Evolutionary conservation across 1,140 invertebrate species (phyloP).

Genomic region (Diachasma alloeum): DNA sequence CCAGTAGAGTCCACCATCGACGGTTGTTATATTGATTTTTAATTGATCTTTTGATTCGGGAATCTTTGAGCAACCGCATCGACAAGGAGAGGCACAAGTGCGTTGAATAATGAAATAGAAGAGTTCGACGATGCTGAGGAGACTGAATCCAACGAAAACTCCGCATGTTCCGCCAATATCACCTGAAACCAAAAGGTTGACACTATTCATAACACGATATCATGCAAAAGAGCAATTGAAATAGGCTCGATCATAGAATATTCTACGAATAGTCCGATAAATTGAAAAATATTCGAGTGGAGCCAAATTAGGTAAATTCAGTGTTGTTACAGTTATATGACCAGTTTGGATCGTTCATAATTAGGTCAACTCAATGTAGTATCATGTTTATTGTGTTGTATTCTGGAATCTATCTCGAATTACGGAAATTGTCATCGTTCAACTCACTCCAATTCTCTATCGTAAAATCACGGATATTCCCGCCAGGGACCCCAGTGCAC

Average conservation of each 20-base stretch:
- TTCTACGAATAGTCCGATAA: too few relatives aligned
- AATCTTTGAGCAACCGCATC: not conserved
- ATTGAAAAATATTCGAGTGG: too few relatives aligned
- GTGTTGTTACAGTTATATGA: not conserved
- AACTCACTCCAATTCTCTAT: not conserved
- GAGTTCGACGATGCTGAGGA: slow-evolving; percentile 68
- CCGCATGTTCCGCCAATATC: slow-evolving; percentile 71
- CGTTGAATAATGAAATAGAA: slow-evolving; percentile 65
- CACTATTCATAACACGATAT: not conserved
- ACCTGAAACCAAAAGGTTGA: slow-evolving; percentile 55
- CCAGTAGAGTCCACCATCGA: slow-evolving; percentile 40
- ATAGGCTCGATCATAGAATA: too few relatives aligned
- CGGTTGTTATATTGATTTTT: not conserved
- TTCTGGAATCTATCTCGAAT: not conserved
- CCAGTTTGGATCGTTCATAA: not conserved
- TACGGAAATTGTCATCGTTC: slow-evolving; percentile 4
- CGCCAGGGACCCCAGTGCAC: not conserved
- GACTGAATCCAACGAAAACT: slow-evolving; percentile 70
- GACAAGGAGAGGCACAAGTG: slow-evolving; percentile 22
- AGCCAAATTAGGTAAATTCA: not conserved
- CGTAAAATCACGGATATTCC: slow-evolving; percentile 15
- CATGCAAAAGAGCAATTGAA: too few relatives aligned
- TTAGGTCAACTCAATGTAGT: not conserved
- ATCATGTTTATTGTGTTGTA: not conserved
- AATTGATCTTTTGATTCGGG: not conserved